A percentile compares a stretch with the other conserved stretches of the same genome.
phyloP scores from a whole-genome alignment of 2,888 invertebrate genomes.

The Drosophila prolongata region DNA sequence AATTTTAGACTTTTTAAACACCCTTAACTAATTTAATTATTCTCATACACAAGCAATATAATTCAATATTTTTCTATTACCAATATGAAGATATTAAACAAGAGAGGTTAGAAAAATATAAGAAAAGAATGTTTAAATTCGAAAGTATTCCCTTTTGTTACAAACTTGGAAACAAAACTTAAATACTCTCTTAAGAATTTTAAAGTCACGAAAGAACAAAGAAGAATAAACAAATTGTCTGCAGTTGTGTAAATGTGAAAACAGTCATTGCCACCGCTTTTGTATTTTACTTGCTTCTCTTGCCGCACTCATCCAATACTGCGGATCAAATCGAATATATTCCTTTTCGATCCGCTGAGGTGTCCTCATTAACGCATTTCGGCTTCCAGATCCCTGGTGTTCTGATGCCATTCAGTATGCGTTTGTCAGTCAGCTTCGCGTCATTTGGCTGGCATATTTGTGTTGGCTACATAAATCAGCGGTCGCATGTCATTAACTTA shows the following conservation, averaged over 20 bases:
- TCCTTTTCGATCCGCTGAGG: constrained; percentile 18
- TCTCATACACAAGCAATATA: too few relatives aligned
- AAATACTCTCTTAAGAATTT: not conserved
- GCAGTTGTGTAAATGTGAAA: constrained; percentile 28
- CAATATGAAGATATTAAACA: too few relatives aligned
- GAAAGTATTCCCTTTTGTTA: too few relatives aligned
- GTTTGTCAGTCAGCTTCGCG: constrained; percentile 18
- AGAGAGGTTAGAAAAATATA: too few relatives aligned
- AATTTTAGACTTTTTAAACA: too few relatives aligned
- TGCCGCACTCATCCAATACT: not conserved
- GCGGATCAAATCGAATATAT: constrained; percentile 15
- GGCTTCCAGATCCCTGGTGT: not conserved
- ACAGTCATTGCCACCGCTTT: constrained; percentile 8
- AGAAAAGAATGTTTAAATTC: too few relatives aligned
- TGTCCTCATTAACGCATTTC: constrained; percentile 16
- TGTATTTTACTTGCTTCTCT: not conserved
- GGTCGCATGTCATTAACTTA: constrained; percentile 70
- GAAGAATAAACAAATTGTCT: constrained; percentile 18
- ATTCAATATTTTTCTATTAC: too few relatives aligned
- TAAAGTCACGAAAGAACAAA: not conserved
- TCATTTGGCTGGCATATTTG: constrained; percentile 43
- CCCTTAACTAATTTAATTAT: too few relatives aligned
- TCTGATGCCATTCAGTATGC: constrained; percentile 1
- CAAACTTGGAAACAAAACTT: not conserved
- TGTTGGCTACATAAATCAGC: constrained; percentile 66